phyloP scores from a whole-genome alignment of 2,797 vertebrate species.

The Botia kubotai region DNA sequence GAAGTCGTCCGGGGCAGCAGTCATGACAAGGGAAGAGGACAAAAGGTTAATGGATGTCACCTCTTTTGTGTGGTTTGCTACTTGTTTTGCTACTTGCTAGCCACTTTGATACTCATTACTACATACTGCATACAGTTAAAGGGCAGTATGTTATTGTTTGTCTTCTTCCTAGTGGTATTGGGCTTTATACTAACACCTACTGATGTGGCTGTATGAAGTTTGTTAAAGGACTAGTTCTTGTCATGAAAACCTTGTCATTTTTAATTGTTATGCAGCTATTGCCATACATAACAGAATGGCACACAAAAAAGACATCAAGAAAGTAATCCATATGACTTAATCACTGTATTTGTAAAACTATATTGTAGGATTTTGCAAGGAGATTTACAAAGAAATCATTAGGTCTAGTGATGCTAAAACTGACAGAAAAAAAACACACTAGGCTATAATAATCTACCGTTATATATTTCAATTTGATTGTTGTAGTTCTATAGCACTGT shows the following conservation, averaged over 20 bases:
- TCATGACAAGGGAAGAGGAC: conserved; percentile 28
- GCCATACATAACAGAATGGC: too few species aligned
- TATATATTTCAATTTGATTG: too few species aligned
- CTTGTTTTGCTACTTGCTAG: conserved; percentile 75
- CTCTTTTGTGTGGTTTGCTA: conserved; percentile 78
- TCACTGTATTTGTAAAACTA: too few species aligned
- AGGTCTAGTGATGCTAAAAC: too few species aligned
- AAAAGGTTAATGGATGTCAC: conserved; percentile 82
- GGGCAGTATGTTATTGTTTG: neutral
- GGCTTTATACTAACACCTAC: neutral
- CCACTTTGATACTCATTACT: conserved; percentile 68
- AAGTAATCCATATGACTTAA: too few species aligned
- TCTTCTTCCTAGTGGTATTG: neutral
- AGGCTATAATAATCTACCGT: too few species aligned
- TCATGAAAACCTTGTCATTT: too few species aligned
- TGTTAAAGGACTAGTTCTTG: neutral
- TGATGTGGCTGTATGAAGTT: neutral
- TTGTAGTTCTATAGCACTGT: too few species aligned
- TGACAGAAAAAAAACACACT: too few species aligned
- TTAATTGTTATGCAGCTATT: too few species aligned
- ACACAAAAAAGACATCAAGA: neutral
- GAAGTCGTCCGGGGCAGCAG: conserved; percentile 19
- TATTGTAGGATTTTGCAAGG: neutral
- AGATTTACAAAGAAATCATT: too few species aligned
- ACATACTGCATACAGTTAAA: neutral